Evolutionary conservation across 35 echinoderm and acorn worm species (phyloP).

Genomic region (Diadema setosum): DNA sequence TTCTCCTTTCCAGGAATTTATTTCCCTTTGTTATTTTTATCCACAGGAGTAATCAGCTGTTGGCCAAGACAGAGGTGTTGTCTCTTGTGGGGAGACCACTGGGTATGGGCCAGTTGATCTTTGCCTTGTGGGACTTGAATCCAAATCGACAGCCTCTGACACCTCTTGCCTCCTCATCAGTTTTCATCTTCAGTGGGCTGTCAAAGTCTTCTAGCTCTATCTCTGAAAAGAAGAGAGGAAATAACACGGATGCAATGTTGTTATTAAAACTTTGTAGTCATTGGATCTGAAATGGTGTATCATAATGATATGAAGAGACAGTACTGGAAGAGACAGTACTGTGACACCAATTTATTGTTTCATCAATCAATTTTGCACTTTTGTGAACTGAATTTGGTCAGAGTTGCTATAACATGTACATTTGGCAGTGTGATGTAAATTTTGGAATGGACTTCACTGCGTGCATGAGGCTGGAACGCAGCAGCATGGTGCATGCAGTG

Average conservation of each 20-base stretch:
- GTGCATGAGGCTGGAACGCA: too few relatives aligned
- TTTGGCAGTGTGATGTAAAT: neutral
- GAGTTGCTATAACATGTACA: neutral
- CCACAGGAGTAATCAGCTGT: too few relatives aligned
- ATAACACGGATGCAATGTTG: neutral
- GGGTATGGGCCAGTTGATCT: constrained; percentile 1
- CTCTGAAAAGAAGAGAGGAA: neutral
- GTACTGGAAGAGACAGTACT: neutral
- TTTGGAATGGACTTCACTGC: too few relatives aligned
- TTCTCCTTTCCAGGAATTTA: too few relatives aligned
- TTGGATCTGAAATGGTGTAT: neutral
- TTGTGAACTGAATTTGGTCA: neutral
- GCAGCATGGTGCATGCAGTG: too few relatives aligned
- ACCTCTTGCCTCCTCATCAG: neutral
- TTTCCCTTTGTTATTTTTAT: too few relatives aligned
- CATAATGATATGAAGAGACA: neutral
- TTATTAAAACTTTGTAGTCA: neutral
- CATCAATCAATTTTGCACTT: neutral
- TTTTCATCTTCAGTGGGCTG: constrained; percentile 46
- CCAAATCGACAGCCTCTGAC: constrained; percentile 18
- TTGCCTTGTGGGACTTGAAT: neutral
- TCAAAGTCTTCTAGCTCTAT: neutral
- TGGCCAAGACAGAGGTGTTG: too few relatives aligned
- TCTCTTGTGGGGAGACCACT: too few relatives aligned
- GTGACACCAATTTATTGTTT: neutral